Evolutionary conservation across 1,140 invertebrate genomes (phyloP).

Genomic region (Bombus superbus): DNA sequence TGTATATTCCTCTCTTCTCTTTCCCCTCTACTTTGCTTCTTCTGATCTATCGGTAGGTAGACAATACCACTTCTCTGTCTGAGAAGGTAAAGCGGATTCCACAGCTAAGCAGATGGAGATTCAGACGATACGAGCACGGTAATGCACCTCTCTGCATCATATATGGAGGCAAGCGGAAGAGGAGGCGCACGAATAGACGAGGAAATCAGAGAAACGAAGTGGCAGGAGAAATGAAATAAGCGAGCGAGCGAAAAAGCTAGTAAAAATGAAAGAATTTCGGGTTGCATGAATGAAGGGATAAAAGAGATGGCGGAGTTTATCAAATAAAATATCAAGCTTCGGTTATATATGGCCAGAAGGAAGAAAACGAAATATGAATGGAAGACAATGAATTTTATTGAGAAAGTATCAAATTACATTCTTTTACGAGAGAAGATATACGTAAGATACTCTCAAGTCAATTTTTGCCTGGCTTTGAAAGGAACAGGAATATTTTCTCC

Average conservation of each 20-base stretch:
- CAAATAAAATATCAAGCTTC: not conserved
- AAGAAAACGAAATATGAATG: no score
- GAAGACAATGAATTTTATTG: not conserved
- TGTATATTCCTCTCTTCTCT: not conserved
- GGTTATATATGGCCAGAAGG: not conserved
- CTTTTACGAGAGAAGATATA: no score
- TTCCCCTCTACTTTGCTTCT: not conserved
- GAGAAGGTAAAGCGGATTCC: slow-evolving; percentile 80
- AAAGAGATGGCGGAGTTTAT: not conserved
- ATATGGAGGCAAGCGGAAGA: slow-evolving; percentile 6
- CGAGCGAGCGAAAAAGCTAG: not conserved
- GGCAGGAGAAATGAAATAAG: not conserved
- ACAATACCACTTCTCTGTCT: slow-evolving; percentile 62
- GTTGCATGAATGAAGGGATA: not conserved
- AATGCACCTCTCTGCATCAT: slow-evolving; percentile 64
- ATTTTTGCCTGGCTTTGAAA: no score
- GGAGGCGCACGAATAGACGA: not conserved
- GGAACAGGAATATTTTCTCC: no score
- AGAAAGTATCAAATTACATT: no score
- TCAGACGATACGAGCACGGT: slow-evolving; percentile 75
- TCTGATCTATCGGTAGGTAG: slow-evolving; percentile 13
- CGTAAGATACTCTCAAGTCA: no score
- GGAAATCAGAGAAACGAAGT: not conserved
- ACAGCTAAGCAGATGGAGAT: slow-evolving; percentile 80
- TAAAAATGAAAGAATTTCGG: not conserved